These are phyloP conservation scores for Capra hircus DNA, from an alignment of 2,113 vertebrate species.

Conservation along the genomic window DNA sequence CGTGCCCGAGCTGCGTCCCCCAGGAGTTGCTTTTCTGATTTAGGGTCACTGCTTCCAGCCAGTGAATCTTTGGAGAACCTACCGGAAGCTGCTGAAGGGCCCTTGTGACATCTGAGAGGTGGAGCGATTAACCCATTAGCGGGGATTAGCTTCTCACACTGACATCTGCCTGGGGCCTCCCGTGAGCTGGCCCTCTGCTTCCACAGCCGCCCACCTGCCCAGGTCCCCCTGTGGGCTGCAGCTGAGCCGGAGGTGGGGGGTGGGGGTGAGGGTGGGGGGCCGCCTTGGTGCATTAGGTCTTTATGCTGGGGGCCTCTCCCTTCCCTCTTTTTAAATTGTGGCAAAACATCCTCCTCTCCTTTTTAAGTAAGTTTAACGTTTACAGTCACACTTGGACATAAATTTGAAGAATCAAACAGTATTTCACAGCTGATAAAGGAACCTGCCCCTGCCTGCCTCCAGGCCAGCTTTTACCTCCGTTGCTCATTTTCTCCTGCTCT, in stretches of 20 bases:
- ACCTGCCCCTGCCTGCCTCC: not conserved
- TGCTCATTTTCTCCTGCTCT: not conserved
- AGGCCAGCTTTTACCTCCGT: rapidly evolving
- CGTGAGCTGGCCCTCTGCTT: rapidly evolving
- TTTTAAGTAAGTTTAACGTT: not conserved
- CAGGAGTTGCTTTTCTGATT: not conserved
- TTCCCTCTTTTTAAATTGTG: not conserved
- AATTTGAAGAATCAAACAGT: not conserved
- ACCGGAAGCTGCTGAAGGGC: not conserved
- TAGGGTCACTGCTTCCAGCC: not conserved
- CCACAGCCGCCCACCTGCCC: rapidly evolving
- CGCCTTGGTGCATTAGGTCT: rapidly evolving
- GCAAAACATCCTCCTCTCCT: not conserved
- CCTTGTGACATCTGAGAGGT: not conserved
- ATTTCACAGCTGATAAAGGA: not conserved
- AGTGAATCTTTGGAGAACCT: not conserved
- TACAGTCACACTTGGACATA: not conserved
- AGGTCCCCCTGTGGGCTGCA: rapidly evolving
- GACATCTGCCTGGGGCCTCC: not conserved
- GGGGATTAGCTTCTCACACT: not conserved
- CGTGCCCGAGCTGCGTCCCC: not conserved
- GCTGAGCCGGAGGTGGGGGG: rapidly evolving
- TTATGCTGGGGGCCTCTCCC: not conserved
- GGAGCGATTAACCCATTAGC: not conserved
- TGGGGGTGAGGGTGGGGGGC: not conserved